Conservation (phyloP, 2,888 invertebrate species). For the Periphyllus acericola region DNA sequence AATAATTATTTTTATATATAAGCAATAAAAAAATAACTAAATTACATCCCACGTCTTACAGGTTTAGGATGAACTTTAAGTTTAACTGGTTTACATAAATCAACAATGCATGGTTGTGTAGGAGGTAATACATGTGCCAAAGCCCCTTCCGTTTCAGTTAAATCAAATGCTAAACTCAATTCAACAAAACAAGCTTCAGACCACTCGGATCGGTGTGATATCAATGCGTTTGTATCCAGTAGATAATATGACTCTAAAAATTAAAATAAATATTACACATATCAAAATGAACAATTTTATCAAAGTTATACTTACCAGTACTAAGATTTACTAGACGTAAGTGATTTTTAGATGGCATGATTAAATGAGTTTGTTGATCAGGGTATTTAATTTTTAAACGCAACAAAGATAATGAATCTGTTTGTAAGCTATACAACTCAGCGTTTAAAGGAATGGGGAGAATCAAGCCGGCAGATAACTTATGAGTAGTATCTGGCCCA, state of each 20-base stretch:
- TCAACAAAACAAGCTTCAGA: constrained; percentile 91
- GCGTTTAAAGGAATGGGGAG: constrained; percentile 88
- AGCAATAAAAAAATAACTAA: not conserved
- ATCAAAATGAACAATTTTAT: not conserved
- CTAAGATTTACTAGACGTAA: constrained; percentile 73
- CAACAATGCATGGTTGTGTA: constrained; percentile 74
- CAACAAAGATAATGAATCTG: constrained; percentile 74
- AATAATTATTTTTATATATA: not conserved
- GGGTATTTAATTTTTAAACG: constrained; percentile 90
- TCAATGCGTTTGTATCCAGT: constrained; percentile 84
- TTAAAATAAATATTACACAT: not conserved
- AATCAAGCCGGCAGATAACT: constrained; percentile 92
- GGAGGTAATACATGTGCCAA: constrained; percentile 70
- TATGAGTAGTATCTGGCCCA: constrained; percentile 82
- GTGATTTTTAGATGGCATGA: constrained; percentile 82
- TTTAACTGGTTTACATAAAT: constrained; percentile 86
- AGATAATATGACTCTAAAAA: constrained; percentile 68
- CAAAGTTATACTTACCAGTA: constrained; percentile 31
- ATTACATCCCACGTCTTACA: constrained; percentile 81
- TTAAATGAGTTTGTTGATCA: constrained; percentile 86
- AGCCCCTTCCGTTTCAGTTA: constrained; percentile 71
- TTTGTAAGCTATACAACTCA: constrained; percentile 80
- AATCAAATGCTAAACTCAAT: constrained; percentile 83
- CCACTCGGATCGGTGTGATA: constrained; percentile 89
- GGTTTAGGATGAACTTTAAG: constrained; percentile 89